These are phyloP conservation scores for Heterodera filipjevi DNA, from an alignment of 2,888 invertebrate genomes.

Conservation along the genomic window DNA sequence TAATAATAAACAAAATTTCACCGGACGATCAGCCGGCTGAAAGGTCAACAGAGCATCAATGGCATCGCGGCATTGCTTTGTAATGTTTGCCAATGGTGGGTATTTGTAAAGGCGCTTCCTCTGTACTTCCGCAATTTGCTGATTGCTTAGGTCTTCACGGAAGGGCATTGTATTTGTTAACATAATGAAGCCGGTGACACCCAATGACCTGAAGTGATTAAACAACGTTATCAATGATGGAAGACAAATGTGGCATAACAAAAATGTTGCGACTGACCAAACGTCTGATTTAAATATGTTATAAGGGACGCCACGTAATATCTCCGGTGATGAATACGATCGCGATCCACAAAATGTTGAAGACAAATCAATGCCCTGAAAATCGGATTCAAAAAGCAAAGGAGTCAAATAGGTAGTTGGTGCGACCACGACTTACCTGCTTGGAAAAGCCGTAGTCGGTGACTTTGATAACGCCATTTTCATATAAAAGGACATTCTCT, in stretches of 20 bases:
- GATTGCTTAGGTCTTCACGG: slow-evolving; percentile 66
- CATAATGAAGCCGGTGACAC: slow-evolving; percentile 68
- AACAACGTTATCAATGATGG: too few species aligned
- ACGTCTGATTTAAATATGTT: slow-evolving; percentile 68
- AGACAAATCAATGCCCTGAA: slow-evolving; percentile 26
- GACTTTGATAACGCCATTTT: too few species aligned
- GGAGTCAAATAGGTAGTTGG: too few species aligned
- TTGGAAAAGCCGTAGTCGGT: too few species aligned
- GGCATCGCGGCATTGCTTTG: slow-evolving; percentile 34
- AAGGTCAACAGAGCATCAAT: slow-evolving; percentile 48
- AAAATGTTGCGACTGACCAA: slow-evolving; percentile 65
- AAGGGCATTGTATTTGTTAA: slow-evolving; percentile 69
- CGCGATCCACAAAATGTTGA: slow-evolving; percentile 69
- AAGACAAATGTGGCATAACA: not conserved
- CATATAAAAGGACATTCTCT: too few species aligned
- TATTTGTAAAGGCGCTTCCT: slow-evolving; percentile 42
- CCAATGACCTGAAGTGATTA: slow-evolving; percentile 64
- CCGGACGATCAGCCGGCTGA: slow-evolving; percentile 35
- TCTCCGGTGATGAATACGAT: slow-evolving; percentile 67
- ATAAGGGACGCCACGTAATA: slow-evolving; percentile 67
- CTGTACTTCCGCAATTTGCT: slow-evolving; percentile 52
- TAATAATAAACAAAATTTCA: not conserved
- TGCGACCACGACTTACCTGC: too few species aligned
- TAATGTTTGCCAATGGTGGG: slow-evolving; percentile 33
- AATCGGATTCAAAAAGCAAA: not conserved